These are phyloP conservation scores for Sebastes ruberrimus DNA, from an alignment of 2,797 vertebrate species.

Conservation along the genomic window DNA sequence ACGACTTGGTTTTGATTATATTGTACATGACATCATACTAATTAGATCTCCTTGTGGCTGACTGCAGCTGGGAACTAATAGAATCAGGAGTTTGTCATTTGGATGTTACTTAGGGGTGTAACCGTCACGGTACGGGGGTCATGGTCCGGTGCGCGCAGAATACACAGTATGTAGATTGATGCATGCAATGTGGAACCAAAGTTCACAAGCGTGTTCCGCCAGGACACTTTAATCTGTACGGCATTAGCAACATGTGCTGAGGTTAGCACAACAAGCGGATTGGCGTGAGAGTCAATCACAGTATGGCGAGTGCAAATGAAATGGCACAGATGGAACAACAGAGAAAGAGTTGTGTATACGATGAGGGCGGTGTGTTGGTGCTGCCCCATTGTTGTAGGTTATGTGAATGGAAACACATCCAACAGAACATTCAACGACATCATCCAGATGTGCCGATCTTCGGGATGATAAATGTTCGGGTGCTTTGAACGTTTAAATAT, in stretches of 20 bases:
- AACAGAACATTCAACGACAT: background rate
- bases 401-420: too few species aligned
- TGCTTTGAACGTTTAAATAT: background rate
- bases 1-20: constrained; percentile 11
- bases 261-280: background rate
- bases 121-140: background rate
- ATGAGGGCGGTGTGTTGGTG: background rate
- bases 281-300: background rate
- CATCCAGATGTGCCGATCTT: background rate
- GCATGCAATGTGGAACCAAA: background rate
- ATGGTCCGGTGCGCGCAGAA: background rate
- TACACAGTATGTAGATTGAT: background rate
- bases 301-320: background rate
- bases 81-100: constrained; percentile 29
- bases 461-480: background rate
- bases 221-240: background rate
- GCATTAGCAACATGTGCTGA: background rate
- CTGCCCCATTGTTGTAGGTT: background rate
- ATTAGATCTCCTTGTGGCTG: constrained; percentile 29
- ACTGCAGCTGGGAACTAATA: constrained; percentile 18
- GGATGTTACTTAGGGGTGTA: background rate
- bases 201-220: background rate
- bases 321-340: background rate
- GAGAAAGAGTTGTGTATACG: background rate
- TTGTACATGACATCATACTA: constrained; percentile 33